Base-by-base conservation (phyloP, 1,140 invertebrate species). In the Drosophila lacteicornis region DNA sequence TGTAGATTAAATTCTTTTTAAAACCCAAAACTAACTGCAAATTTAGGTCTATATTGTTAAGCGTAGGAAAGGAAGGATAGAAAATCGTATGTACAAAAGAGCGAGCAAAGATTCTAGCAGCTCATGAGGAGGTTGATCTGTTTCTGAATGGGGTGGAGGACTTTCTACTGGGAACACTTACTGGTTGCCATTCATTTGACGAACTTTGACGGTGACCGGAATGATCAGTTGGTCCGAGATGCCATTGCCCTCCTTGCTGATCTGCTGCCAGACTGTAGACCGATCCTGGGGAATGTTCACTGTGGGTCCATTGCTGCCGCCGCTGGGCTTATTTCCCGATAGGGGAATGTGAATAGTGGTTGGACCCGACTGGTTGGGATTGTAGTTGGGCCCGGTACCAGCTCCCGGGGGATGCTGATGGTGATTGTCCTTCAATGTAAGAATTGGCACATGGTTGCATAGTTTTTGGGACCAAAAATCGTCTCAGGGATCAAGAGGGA, bases 241-340 rank as follows among this genome's bases (percentile, higher is more conserved):
- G 17, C 91, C 91, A 62, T 91, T 84, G 53, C 91, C 91, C 74
- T 92, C 91, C 65, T 92, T 92, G 79, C 91, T 98, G 15, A 99
- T 97, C 92, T 98, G 97, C 88, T 98, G 97, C 98, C 98, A 99
- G 82, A 99, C 97, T 25, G 97, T 97, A 30, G 96, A 97, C 92
- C 98, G 97, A 90, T 98, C 98, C 93, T 98, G 97, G 19, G 97
- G 96, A 87, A 99, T 98, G 93, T 98, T 99, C 75, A 98, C 97
- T 15, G 96, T 96, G 38, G 96, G 94, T 69, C 63, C 79, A 98
- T 98, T 50, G 62, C 97, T 99, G 95, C 69, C 75, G 55, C 97
- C 98, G 95, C 69, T 71, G 19, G 56, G 66, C 19, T 70, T 83
- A 57, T 59, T 75, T 25, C 86, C 91, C 43, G 79, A 80, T 8